phyloP scores from a whole-genome alignment of 2,797 vertebrate species.

The Melanotaenia parkinsoni region DNA sequence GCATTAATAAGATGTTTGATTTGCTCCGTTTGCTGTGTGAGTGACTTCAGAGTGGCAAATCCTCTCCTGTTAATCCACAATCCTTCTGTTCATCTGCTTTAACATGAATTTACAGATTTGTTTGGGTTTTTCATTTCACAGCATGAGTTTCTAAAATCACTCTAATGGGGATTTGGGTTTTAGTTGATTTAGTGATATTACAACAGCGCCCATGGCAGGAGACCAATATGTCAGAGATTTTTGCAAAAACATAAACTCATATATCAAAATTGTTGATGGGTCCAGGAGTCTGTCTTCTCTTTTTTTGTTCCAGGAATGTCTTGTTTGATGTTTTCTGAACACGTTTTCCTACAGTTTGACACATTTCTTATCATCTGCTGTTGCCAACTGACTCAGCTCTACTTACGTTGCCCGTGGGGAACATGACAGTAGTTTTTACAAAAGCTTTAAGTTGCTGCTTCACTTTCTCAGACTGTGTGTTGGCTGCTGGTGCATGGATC shows the following conservation, averaged over 20 bases:
- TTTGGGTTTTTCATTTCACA: conserved; percentile 67
- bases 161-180: conserved; percentile 69
- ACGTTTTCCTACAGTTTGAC: conserved; percentile 39
- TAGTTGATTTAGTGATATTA: conserved; percentile 68
- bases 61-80: conserved; percentile 79
- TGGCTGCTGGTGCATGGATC: conserved; percentile 47
- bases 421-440: conserved; percentile 55
- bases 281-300: conserved; percentile 16
- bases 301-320: conserved; percentile 19
- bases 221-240: conserved; percentile 33
- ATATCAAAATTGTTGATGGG: conserved; percentile 28
- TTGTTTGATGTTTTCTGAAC: conserved; percentile 38
- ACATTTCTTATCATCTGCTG: conserved; percentile 45
- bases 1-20: conserved; percentile 82
- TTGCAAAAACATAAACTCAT: conserved; percentile 26
- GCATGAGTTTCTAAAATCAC: conserved; percentile 64
- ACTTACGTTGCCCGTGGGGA: conserved; percentile 33
- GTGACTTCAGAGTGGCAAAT: conserved; percentile 76
- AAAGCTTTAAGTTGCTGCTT: conserved; percentile 58
- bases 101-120: conserved; percentile 79
- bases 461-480: conserved; percentile 40
- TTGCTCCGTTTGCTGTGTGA: conserved; percentile 74
- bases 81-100: conserved; percentile 82
- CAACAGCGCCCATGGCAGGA: conserved; percentile 43
- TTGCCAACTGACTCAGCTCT: conserved; percentile 40